Base-by-base conservation (phyloP, 1,140 invertebrate genomes). In the Conus ventricosus region DNA sequence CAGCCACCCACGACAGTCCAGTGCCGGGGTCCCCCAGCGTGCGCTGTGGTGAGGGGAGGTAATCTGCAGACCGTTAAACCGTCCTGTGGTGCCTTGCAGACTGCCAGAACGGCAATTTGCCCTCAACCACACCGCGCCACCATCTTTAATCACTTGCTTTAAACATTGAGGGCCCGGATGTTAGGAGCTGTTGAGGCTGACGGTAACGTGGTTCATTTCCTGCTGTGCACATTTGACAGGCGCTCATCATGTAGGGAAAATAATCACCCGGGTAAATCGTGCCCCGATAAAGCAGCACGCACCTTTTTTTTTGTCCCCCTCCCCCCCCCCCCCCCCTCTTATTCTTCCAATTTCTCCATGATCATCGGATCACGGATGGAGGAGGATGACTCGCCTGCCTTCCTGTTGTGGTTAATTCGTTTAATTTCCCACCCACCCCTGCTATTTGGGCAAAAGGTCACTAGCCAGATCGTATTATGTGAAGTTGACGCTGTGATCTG, bases 21-120 rank as follows among this genome's bases (percentile, higher is more conserved):
- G 57, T 15, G 15, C 57, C 15, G 57, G 57, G 39, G 39, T 39
- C 39, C 39, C 39, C 3, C 39, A 39, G 57, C 4, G 0, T 15
- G 11, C n/a, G 8, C 55, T 15, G 83, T 57, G 39, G 15, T 17
- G 15, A 20, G 17, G 63, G n/a, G 27, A 25, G 39, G 71, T 75
- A 85, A 85, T 85, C 51, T 10, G 63, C 27, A 53, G 53, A 75
- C 71, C 84, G 84, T 85, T 85, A 39, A 60, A 27, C 60, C 84
- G 63, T 75, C 84, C 39, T 39, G 39, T 85, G 57, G 84, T 75
- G 84, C 84, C 84, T 27, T 25, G 6, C 5, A 54, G 80, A 81
- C 80, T 53, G 53, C 17, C 39, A 81, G 39, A 51, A 10, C 80
- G 39, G 39, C 80, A 81, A 53, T 81, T 81, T 81, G 78, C 39